A percentile compares a stretch with the other conserved stretches of the same genome.
These are phyloP conservation scores for Cetonia aurata DNA, from an alignment of 2,888 invertebrate genomes.

Conservation along the genomic window DNA sequence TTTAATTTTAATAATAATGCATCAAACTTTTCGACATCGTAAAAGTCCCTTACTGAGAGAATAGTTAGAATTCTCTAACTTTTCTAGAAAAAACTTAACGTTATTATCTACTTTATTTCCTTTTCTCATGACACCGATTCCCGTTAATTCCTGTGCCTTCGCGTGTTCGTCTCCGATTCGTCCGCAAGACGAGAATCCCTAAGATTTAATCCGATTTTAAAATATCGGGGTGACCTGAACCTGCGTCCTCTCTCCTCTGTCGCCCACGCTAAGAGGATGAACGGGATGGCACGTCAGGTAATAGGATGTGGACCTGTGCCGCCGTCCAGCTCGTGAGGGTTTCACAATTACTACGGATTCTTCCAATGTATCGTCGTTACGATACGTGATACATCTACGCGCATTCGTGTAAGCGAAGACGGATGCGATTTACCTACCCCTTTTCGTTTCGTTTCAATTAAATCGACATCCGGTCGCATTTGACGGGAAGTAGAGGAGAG, in stretches of 20 bases:
- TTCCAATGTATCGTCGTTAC: constrained; percentile 47
- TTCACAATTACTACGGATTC: constrained; percentile 63
- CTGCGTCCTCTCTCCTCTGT: constrained; percentile 16
- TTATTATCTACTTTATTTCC: too few relatives aligned
- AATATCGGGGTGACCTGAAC: constrained; percentile 43
- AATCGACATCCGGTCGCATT: constrained; percentile 34
- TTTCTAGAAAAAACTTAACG: background rate
- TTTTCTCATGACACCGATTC: too few relatives aligned
- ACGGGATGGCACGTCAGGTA: constrained; percentile 61
- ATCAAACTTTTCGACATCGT: too few relatives aligned
- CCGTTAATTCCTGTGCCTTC: background rate
- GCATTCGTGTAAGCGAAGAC: constrained; percentile 12
- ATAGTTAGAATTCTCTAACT: background rate
- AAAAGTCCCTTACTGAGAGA: too few relatives aligned
- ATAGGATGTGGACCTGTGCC: constrained; percentile 63
- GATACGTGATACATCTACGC: constrained; percentile 46
- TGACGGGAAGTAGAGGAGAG: constrained; percentile 30
- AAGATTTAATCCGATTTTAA: constrained; percentile 45
- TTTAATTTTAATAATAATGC: too few relatives aligned
- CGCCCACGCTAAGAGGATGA: constrained; percentile 60
- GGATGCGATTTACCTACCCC: constrained; percentile 38
- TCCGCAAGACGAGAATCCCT: constrained; percentile 41
- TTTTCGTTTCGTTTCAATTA: constrained; percentile 33
- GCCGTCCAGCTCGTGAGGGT: constrained; percentile 55
- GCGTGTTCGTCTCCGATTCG: constrained; percentile 14